phyloP scores from a whole-genome alignment of 1,140 invertebrate genomes.

The Drosophila nigrodunni region DNA sequence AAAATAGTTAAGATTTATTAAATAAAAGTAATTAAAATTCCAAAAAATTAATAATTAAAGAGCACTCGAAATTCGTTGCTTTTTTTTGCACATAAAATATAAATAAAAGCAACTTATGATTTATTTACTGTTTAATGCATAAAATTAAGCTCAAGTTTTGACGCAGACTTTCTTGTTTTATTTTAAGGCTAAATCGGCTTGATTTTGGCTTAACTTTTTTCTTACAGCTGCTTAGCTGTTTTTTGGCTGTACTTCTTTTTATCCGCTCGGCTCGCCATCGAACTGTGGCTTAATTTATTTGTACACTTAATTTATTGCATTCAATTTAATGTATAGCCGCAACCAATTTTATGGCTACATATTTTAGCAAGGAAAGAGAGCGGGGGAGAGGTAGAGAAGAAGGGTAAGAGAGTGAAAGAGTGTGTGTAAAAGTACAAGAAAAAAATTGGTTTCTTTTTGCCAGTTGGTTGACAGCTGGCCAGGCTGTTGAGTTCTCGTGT shows the following conservation, averaged over 20 bases:
- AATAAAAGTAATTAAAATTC: too few relatives aligned
- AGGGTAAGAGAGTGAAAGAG: conserved; percentile 16
- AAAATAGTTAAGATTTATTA: too few relatives aligned
- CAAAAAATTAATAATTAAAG: background rate
- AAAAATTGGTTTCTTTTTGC: conserved; percentile 57
- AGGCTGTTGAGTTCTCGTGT: conserved; percentile 40
- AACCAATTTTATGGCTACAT: conserved; percentile 76
- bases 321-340: conserved; percentile 50
- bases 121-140: conserved; percentile 41
- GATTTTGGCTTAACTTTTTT: conserved; percentile 23
- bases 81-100: background rate
- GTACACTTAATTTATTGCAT: conserved; percentile 71
- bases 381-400: conserved; percentile 8
- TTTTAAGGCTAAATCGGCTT: conserved; percentile 38
- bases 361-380: conserved; percentile 56
- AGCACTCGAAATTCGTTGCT: background rate
- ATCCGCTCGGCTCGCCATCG: conserved; percentile 3
- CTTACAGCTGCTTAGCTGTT: background rate
- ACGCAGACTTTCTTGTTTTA: background rate
- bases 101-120: background rate
- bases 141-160: conserved; percentile 39
- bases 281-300: conserved; percentile 60
- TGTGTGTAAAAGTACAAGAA: conserved; percentile 8
- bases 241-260: conserved; percentile 1
- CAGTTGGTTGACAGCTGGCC: conserved; percentile 68